A percentile compares a stretch with the other conserved stretches of the same genome.
These are phyloP conservation scores for Manduca sexta DNA, from an alignment of 1,140 invertebrate genomes.

Conservation along the genomic window DNA sequence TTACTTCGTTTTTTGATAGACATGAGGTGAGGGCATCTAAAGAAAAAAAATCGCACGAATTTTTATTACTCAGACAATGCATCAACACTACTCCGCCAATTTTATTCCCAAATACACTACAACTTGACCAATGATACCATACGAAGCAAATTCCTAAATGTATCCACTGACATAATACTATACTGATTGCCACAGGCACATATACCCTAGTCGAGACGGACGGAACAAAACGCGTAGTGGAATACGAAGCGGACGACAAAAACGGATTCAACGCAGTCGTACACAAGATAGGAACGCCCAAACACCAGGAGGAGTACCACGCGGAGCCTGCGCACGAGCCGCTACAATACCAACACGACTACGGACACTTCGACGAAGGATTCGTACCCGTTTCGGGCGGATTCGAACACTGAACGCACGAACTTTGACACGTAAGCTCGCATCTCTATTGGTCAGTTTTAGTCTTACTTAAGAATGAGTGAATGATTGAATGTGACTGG, in stretches of 20 bases:
- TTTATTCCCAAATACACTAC: too few relatives aligned
- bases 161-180: too few relatives aligned
- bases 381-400: conserved; percentile 38
- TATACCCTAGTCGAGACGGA: conserved; percentile 76
- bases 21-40: too few relatives aligned
- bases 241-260: conserved; percentile 76
- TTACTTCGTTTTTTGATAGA: too few relatives aligned
- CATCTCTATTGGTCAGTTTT: too few relatives aligned
- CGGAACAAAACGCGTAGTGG: conserved; percentile 75
- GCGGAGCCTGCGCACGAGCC: conserved; percentile 34
- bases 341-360: conserved; percentile 35
- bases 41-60: too few relatives aligned
- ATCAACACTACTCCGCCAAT: too few relatives aligned
- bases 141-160: too few relatives aligned
- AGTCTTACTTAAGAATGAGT: too few relatives aligned
- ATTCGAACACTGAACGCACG: conserved; percentile 33
- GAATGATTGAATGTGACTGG: too few relatives aligned
- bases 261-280: conserved; percentile 77
- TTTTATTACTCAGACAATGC: too few relatives aligned
- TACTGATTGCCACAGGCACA: conserved; percentile 38
- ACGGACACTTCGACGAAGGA: conserved; percentile 38
- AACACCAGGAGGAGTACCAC: conserved; percentile 37
- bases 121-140: too few relatives aligned
- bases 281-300: conserved; percentile 69
- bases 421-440: neutral